These are phyloP conservation scores for Scolopax rusticola DNA, from an alignment of 2,797 vertebrate species.

Conservation along the genomic window DNA sequence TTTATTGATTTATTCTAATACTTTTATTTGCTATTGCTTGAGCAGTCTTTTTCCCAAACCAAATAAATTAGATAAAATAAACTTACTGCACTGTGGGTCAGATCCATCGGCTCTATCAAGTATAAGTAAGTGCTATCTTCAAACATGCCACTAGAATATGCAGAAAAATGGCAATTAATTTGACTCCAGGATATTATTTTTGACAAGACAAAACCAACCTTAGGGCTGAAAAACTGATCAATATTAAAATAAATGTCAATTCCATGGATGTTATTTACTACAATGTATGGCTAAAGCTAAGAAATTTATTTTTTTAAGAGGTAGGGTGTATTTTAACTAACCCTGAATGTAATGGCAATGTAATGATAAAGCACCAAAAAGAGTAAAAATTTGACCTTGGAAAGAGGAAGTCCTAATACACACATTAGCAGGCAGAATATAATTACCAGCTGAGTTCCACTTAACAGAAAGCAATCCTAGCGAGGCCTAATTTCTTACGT, in stretches of 20 bases:
- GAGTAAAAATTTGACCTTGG: not conserved
- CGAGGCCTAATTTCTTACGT: not conserved
- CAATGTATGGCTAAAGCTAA: not conserved
- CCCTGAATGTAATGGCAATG: not conserved
- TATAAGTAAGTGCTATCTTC: slow-evolving; percentile 90
- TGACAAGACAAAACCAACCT: not conserved
- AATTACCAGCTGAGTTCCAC: not conserved
- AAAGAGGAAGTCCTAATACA: not conserved
- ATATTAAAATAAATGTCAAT: not conserved
- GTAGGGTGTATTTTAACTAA: not conserved
- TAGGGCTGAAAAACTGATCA: not conserved
- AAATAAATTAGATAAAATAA: slow-evolving; percentile 7
- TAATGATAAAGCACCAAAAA: not conserved
- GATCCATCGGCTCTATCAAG: slow-evolving; percentile 90
- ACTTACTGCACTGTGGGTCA: slow-evolving; percentile 90
- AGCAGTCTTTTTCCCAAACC: not conserved
- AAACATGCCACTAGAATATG: slow-evolving; percentile 91
- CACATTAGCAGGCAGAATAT: not conserved
- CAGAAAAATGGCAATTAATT: slow-evolving; percentile 29
- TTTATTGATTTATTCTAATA: not conserved
- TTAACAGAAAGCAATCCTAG: not conserved
- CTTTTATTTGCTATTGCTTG: not conserved
- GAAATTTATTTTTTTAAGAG: not conserved
- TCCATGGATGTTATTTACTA: not conserved
- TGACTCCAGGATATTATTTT: not conserved